These are phyloP conservation scores for Odontamblyopus lacepedii DNA, from an alignment of 2,797 vertebrate species.

Conservation along the genomic window DNA sequence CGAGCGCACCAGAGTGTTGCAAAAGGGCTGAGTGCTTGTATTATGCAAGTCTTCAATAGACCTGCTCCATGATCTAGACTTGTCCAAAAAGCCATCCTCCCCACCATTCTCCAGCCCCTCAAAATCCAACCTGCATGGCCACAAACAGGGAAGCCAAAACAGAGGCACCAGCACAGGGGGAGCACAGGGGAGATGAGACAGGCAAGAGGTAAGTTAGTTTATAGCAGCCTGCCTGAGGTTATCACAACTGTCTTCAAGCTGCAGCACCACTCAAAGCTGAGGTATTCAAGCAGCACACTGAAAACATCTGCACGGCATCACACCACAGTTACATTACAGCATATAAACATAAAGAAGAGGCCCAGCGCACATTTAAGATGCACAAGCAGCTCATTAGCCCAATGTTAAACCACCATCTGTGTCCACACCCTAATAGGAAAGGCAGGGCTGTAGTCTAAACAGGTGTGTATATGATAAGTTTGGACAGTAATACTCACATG, in stretches of 20 bases:
- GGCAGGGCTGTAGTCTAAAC: slow-evolving; percentile 13
- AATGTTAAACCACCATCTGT: slow-evolving; percentile 47
- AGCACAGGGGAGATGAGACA: slow-evolving; percentile 44
- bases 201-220: slow-evolving; percentile 59
- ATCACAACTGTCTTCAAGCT: slow-evolving; percentile 60
- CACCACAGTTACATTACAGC: slow-evolving; percentile 54
- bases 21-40: slow-evolving; percentile 84
- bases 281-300: slow-evolving; percentile 42
- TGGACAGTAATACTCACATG: slow-evolving; percentile 85
- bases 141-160: slow-evolving; percentile 60
- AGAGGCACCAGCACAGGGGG: slow-evolving; percentile 50
- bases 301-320: slow-evolving; percentile 41
- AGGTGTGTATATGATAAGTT: not conserved
- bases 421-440: slow-evolving; percentile 40
- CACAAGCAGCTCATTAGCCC: slow-evolving; percentile 45
- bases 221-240: slow-evolving; percentile 58
- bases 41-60: slow-evolving; percentile 98
- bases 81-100: slow-evolving; percentile 91
- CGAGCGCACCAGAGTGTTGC: slow-evolving; percentile 94
- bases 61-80: slow-evolving; percentile 94
- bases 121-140: slow-evolving; percentile 94
- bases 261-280: slow-evolving; percentile 46
- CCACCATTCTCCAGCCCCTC: slow-evolving; percentile 92
- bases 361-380: slow-evolving; percentile 46
- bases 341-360: slow-evolving; percentile 53